Conservation (phyloP, 2,888 invertebrate species). For the Megamerina dolium region DNA sequence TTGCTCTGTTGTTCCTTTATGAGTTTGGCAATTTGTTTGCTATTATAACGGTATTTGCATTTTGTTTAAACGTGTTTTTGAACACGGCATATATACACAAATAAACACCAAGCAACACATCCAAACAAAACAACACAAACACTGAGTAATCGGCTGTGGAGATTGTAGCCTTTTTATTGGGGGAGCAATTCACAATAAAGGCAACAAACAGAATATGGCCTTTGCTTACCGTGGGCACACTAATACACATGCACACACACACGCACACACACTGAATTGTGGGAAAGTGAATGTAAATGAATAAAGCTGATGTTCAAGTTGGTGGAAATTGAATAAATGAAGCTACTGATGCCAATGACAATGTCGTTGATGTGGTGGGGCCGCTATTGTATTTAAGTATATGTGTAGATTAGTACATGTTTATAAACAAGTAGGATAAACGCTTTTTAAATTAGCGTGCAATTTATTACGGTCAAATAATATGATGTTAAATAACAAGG, state of each 20-base stretch:
- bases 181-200: neutral
- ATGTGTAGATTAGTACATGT: no score
- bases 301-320: conserved; percentile 20
- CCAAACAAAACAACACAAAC: no score
- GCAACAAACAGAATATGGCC: conserved; percentile 6
- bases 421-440: conserved; percentile 24
- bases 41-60: conserved; percentile 47
- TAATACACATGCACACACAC: neutral
- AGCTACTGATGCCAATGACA: no score
- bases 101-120: no score
- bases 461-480: conserved; percentile 47
- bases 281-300: conserved; percentile 15
- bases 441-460: conserved; percentile 39
- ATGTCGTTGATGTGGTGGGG: conserved; percentile 17
- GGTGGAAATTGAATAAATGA: conserved; percentile 32
- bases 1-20: conserved; percentile 8
- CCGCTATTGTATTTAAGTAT: no score
- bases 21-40: conserved; percentile 31
- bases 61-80: conserved; percentile 43
- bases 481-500: conserved; percentile 26
- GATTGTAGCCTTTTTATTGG: neutral
- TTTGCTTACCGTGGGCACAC: neutral
- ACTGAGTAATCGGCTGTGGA: no score
- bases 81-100: no score
- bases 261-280: conserved; percentile 1